Base-by-base conservation (phyloP, 1,140 invertebrate genomes). In the Liolophura sinensis region DNA sequence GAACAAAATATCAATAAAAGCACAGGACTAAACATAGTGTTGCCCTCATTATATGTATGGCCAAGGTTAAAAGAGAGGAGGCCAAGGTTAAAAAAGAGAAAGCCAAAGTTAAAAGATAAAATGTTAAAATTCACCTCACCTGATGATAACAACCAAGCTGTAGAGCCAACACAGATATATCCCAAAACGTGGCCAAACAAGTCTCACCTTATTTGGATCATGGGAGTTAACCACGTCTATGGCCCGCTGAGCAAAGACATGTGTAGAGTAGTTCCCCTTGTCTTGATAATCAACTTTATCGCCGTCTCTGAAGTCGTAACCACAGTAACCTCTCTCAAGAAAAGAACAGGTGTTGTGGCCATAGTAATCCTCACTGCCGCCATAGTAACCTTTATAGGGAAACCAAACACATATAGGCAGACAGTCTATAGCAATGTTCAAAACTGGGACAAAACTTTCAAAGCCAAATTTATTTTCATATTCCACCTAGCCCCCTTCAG, bases 251-350 rank as follows among this genome's bases (percentile, higher is more conserved):
- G 76, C 71, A 71, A 79, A 79, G 18, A 81, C 20, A 24, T 77
- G 69, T 12, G 77, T 77, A 18, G 79, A 79, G 62, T 81, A 81
- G 15, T 55, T 65, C 3, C 74, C 74, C 60, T 67, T 71, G 50
- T 73, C 57, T 5, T 64, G 27, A 16, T 60, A 69, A 15, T 68
- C 67, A 9, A 70, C 66, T 6, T 64, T 61, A 22, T 62, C 60
- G 54, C 71, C 71, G 22, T 77, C 70, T 25, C 73, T 62, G 1
- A 80, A 62, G 51, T 80, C 78, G 64, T 67, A 57, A 20, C 75
- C 77, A 70, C 74, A 76, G 25, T 58, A 60, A 40, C 31, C 31
- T 3, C 9, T 3, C 3, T 5, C 9, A 3, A 40, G 31, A 40
- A 9, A 40, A 40, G 31, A 40, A 9, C 31, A 40, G 9, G 31